Conservation (phyloP, 1,140 invertebrate species). For the Gryon sp. region DNA sequence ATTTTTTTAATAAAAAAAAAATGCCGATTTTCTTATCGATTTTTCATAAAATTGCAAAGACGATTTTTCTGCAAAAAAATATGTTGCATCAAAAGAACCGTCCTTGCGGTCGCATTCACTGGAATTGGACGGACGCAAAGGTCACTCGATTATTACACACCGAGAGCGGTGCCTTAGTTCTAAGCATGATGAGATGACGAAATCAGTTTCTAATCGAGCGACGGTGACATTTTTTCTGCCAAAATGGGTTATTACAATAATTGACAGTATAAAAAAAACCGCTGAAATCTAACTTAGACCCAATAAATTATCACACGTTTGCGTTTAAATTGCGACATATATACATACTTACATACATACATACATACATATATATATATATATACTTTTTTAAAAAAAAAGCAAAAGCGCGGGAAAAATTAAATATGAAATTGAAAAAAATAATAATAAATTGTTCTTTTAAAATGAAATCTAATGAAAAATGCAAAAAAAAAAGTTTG, state of each 20-base stretch:
- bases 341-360: too few species aligned
- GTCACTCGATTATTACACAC: conserved; percentile 49
- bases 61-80: conserved; percentile 46
- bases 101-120: conserved; percentile 53
- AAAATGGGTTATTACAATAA: conserved; percentile 39
- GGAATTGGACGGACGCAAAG: conserved; percentile 46
- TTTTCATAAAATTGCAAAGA: conserved; percentile 24
- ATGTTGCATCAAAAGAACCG: conserved; percentile 32
- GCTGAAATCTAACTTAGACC: too few species aligned
- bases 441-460: too few species aligned
- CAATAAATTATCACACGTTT: too few species aligned
- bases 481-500: too few species aligned
- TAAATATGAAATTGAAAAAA: too few species aligned
- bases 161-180: conserved; percentile 23
- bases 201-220: conserved; percentile 40
- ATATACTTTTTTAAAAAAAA: too few species aligned
- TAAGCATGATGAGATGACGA: conserved; percentile 41
- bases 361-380: too few species aligned
- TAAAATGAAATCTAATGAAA: too few species aligned
- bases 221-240: conserved; percentile 30
- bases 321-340: too few species aligned
- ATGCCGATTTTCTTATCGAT: conserved; percentile 40
- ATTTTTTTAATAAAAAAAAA: conserved; percentile 7
- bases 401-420: too few species aligned
- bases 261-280: conserved; percentile 5